phyloP scores from a whole-genome alignment of 2,888 invertebrate species.

The Patella caerulea region DNA sequence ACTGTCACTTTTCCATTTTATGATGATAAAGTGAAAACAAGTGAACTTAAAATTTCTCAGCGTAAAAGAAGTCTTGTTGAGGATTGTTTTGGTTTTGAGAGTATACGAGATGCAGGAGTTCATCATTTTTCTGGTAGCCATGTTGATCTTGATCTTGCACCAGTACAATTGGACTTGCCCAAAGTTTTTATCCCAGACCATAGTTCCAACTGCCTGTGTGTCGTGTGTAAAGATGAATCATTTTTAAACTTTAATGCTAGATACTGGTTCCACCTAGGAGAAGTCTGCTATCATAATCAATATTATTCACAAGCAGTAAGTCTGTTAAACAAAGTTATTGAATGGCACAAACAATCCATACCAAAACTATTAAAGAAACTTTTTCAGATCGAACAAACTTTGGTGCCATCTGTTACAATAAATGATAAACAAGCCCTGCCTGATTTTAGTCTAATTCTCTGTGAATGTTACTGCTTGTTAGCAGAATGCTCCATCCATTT shows the following conservation, averaged over 20 bases:
- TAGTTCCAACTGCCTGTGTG: neutral
- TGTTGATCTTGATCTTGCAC: neutral
- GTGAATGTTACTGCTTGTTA: neutral
- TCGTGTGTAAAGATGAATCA: neutral
- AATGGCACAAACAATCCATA: neutral
- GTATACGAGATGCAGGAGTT: conserved; percentile 20
- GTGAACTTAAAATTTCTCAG: neutral
- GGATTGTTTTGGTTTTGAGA: conserved; percentile 37
- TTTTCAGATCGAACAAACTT: neutral
- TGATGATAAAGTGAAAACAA: neutral
- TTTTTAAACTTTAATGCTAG: neutral
- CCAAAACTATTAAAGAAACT: neutral
- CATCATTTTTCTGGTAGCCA: neutral
- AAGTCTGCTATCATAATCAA: neutral
- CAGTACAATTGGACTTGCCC: neutral
- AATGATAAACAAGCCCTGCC: neutral
- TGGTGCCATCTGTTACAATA: neutral
- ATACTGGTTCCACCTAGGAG: neutral
- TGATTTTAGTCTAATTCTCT: neutral
- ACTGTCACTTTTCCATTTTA: neutral
- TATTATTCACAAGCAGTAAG: neutral
- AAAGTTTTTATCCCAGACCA: neutral
- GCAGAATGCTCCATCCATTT: neutral
- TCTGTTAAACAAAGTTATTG: neutral
- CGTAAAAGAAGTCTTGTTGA: conserved; percentile 10